Evolutionary conservation across 2,888 invertebrate genomes (phyloP), one percentile per base, ranked within the genome.

Genomic region (Dolomedes plantarius): DNA sequence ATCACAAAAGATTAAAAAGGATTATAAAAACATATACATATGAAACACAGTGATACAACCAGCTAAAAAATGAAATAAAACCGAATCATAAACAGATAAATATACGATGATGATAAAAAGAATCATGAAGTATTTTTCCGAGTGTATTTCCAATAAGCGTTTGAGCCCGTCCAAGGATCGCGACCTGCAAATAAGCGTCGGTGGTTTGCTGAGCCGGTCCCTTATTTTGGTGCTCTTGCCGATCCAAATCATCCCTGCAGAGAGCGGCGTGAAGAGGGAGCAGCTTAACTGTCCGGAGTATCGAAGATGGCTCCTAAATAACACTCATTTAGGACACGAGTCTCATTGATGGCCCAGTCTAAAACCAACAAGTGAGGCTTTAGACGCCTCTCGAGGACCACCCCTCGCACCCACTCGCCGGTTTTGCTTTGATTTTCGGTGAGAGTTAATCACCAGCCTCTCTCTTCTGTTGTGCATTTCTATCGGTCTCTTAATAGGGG

Each of bases 281-380:
- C 72, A 83, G 83, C 83, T 83, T 83, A 83, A 83, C 83, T 83
- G 83, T 83, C 83, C 83, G 72, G 83, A 83, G 83, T 77, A 83
- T 83, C 83, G 83, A 83, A 83, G 83, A 83, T 77, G 76, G 83
- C 83, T 83, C 83, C 83, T 82, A 82, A 82, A 82, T 82, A 82
- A 82, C 82, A 83, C 83, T 83, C 83, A 77, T 83, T 83, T 83
- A 77, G 50, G 75, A 69, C 75, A 83, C 83, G 77, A 83, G 83
- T 83, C 71, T 32, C 76, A 76, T 82, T 71, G 82, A 82, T 76
- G 76, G 83, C 83, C 83, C 76, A 67, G 76, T 77, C 77, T 67
- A 85, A 85, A 85, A 85, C 85, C 85, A 85, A 85, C 85, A 85
- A 85, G 85, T 85, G 85, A 85, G 78, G 78, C 85, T 85, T 79